phyloP scores from a whole-genome alignment of 2,797 vertebrate genomes.

The Fistularia commersonii region DNA sequence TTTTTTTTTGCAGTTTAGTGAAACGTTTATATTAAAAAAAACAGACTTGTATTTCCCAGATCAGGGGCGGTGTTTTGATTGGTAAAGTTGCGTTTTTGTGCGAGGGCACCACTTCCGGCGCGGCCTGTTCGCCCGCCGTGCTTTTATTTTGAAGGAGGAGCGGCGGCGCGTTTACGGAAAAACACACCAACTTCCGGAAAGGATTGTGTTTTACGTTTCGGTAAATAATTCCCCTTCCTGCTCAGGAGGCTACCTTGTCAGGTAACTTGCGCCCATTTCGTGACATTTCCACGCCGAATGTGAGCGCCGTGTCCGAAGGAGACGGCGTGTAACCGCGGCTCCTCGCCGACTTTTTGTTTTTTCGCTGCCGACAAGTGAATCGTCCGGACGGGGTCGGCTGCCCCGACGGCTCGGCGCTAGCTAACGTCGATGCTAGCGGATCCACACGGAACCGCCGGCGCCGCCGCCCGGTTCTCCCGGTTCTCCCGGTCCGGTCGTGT shows the following conservation, averaged over 20 bases:
- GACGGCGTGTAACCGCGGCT: neutral
- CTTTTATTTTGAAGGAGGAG: slow-evolving; percentile 37
- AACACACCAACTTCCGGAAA: slow-evolving; percentile 48
- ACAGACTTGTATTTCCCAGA: too few relatives aligned
- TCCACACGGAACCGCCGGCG: slow-evolving; percentile 3
- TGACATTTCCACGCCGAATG: neutral
- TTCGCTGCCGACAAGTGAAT: slow-evolving; percentile 10
- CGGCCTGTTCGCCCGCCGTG: too few relatives aligned
- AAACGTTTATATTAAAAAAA: too few relatives aligned
- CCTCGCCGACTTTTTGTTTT: neutral
- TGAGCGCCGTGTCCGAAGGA: neutral
- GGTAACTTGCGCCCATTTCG: slow-evolving; percentile 45
- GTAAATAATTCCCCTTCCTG: slow-evolving; percentile 68
- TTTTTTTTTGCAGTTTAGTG: too few relatives aligned
- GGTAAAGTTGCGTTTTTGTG: too few relatives aligned
- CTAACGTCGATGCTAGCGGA: slow-evolving; percentile 54
- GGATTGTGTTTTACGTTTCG: slow-evolving; percentile 53
- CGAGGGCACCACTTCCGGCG: too few relatives aligned
- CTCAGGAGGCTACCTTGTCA: slow-evolving; percentile 55
- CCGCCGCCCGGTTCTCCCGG: too few relatives aligned
- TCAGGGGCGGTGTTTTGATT: too few relatives aligned
- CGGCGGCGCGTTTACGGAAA: slow-evolving; percentile 22
- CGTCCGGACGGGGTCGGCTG: slow-evolving; percentile 17
- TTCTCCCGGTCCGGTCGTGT: too few relatives aligned
- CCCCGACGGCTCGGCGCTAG: slow-evolving; percentile 47